Evolutionary conservation across 1,140 invertebrate genomes (phyloP).

Genomic region (Thaumetopoea pityocampa): DNA sequence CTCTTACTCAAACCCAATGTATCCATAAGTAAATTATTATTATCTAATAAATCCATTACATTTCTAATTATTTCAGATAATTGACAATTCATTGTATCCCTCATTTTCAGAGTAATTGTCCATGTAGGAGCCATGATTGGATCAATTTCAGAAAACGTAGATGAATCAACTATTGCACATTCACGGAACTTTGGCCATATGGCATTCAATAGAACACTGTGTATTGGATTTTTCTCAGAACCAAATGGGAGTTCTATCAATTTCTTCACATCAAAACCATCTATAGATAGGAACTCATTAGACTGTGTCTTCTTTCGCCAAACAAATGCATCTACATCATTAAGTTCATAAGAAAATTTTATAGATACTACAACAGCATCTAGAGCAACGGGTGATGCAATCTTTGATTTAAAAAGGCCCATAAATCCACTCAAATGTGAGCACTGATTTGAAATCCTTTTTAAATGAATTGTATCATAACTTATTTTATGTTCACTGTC

Average conservation of each 20-base stretch:
- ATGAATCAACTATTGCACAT: constrained; percentile 91
- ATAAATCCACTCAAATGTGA: constrained; percentile 88
- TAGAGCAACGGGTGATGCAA: constrained; percentile 78
- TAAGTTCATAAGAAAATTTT: constrained; percentile 88
- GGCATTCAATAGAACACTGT: constrained; percentile 87
- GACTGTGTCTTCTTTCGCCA: constrained; percentile 82
- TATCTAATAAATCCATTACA: constrained; percentile 58
- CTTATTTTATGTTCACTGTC: constrained; percentile 84
- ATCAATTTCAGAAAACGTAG: constrained; percentile 91
- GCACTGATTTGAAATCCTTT: constrained; percentile 87
- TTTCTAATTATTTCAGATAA: constrained; percentile 79
- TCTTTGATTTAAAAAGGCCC: constrained; percentile 87
- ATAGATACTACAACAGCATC: constrained; percentile 85
- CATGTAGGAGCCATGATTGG: constrained; percentile 90
- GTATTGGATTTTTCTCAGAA: constrained; percentile 87
- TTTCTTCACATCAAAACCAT: constrained; percentile 70
- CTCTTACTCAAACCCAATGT: constrained; percentile 58
- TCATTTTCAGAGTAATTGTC: constrained; percentile 79
- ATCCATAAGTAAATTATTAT: constrained; percentile 58
- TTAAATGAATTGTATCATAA: constrained; percentile 93
- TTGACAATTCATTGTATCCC: constrained; percentile 79
- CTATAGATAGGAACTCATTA: constrained; percentile 85
- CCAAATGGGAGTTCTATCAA: constrained; percentile 87
- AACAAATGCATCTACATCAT: constrained; percentile 77
- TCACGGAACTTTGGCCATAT: constrained; percentile 92